Evolutionary conservation across 2,113 vertebrate species (phyloP), one percentile per base, ranked within the genome.

Genomic region (Amazona vittata): DNA sequence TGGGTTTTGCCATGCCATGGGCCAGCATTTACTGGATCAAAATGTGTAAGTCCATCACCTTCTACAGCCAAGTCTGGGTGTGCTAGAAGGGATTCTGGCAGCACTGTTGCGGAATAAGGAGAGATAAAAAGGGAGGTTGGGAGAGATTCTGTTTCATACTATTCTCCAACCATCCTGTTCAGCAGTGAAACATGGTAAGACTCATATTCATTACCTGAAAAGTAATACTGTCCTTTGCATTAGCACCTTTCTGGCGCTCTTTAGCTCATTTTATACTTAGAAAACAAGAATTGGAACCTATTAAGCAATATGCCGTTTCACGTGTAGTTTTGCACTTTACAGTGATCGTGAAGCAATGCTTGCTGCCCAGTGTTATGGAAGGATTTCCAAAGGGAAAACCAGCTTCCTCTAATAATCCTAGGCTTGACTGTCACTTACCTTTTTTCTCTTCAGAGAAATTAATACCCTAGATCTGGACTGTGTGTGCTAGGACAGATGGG

Each of bases 1-100:
- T 31, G 80, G 78, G 60, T 96, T 90, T 90, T 92, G 39, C 90
- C 24, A 15, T 95, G 60, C 47, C 76, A 46, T 90, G 50, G 50
- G 12, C 35, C 31, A 80, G 49, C 12, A 82, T 82, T 90, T 95
- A 74, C 80, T 63, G 63, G 90, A 74, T 83, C 79, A 86, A 89
- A 95, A 91, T 7, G 7, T 71, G 8, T 41, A 83, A 91, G 11
- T 68, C 49, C 59, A 10, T 75, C 75, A 83, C 28, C 28, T 55
- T 89, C 60, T 91, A 37, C 29, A 17, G 8, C 55, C 69, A 64
- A 76, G 37, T 19, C 43, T 92, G 35, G 7, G 9, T 52, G 26
- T 78, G 25, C 20, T 75, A 20, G 33, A 75, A 84, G 35, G 22
- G 33, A 25, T 60, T 10, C 37, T 74, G 17, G 37, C 12, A 16